Conservation (phyloP, 2,888 invertebrate genomes). For the Noctua pronuba region DNA sequence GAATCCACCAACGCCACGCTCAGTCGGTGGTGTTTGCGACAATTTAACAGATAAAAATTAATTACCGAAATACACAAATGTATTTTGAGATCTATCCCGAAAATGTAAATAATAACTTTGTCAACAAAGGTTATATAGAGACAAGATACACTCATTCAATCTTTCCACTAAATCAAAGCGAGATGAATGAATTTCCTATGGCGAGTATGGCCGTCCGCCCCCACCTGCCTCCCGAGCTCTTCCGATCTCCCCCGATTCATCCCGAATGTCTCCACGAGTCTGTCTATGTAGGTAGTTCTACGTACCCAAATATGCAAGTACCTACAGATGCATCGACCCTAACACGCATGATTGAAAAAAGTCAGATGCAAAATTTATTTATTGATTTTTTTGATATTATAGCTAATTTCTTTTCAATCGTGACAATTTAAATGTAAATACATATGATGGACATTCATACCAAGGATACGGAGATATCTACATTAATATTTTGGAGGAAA, state of each 20-base stretch:
- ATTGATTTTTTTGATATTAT: neutral
- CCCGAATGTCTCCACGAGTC: neutral
- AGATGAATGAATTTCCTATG: neutral
- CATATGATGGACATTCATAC: neutral
- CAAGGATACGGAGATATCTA: neutral
- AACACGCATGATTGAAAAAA: constrained; percentile 4
- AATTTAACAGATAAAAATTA: neutral
- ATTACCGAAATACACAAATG: neutral
- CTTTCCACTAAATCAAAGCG: neutral
- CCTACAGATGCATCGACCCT: constrained; percentile 1
- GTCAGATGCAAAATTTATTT: constrained; percentile 7
- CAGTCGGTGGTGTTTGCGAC: neutral
- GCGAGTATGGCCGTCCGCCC: neutral
- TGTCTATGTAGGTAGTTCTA: neutral
- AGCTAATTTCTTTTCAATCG: neutral
- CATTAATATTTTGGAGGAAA: neutral
- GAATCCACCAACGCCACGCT: neutral
- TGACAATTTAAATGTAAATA: neutral
- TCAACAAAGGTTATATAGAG: neutral
- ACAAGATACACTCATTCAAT: neutral
- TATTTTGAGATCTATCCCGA: neutral
- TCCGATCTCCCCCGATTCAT: neutral
- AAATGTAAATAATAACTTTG: neutral
- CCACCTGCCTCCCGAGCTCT: neutral
- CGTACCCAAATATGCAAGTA: neutral